Conservation (phyloP, 2,113 vertebrate genomes). For the Sula dactylatra region DNA sequence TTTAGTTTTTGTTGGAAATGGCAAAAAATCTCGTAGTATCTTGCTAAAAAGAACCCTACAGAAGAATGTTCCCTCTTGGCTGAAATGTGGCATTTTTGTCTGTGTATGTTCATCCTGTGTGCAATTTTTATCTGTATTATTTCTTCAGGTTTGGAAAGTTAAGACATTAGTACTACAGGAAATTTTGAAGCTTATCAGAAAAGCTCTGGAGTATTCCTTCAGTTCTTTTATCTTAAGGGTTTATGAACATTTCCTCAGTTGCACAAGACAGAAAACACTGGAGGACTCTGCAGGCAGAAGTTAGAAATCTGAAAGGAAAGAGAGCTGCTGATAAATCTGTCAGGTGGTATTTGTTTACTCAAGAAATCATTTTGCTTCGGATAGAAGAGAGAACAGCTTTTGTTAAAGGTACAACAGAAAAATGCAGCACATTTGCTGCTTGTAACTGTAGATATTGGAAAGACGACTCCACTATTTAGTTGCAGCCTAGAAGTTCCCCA, state of each 20-base stretch:
- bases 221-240: not conserved
- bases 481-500: not conserved
- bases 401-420: not conserved
- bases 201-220: not conserved
- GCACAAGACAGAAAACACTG: not conserved
- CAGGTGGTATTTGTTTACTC: not conserved
- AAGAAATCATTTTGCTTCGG: not conserved
- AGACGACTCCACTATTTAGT: not conserved
- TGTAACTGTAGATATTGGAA: rapidly evolving
- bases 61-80: not conserved
- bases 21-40: not conserved
- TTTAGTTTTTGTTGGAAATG: not conserved
- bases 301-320: not conserved
- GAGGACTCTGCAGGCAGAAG: not conserved
- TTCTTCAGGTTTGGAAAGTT: not conserved
- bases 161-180: not conserved
- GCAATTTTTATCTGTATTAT: not conserved
- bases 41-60: not conserved
- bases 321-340: not conserved
- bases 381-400: not conserved
- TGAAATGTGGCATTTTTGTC: not conserved
- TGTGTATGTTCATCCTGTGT: not conserved
- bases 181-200: not conserved
- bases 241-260: not conserved
- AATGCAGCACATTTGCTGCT: not conserved